These are phyloP conservation scores for Anabas testudineus DNA, from an alignment of 2,797 vertebrate genomes.

Conservation along the genomic window DNA sequence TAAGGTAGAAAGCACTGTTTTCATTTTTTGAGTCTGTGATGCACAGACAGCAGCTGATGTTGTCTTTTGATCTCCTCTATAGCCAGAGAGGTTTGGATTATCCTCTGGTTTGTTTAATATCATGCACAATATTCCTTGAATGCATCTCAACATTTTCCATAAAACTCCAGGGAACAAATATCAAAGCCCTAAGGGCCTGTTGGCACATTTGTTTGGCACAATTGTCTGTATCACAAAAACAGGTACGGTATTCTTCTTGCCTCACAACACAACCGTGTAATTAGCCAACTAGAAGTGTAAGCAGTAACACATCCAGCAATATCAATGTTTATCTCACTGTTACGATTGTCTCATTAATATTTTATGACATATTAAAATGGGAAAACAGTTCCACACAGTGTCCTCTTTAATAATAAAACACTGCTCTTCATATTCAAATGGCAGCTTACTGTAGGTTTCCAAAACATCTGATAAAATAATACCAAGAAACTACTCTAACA, in stretches of 20 bases:
- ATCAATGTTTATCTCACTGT: background rate
- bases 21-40: background rate
- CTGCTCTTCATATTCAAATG: background rate
- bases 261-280: background rate
- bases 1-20: constrained; percentile 16
- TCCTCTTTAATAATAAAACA: constrained; percentile 17
- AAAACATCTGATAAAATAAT: constrained; percentile 4
- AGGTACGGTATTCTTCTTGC: background rate
- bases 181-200: background rate
- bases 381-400: background rate
- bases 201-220: background rate
- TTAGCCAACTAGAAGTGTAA: background rate
- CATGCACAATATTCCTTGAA: background rate
- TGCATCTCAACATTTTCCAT: background rate
- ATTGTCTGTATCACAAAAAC: background rate
- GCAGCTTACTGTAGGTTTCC: background rate
- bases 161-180: background rate
- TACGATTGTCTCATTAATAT: constrained; percentile 24
- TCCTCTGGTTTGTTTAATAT: background rate
- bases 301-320: background rate
- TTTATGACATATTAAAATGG: constrained; percentile 26
- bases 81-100: background rate
- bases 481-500: background rate
- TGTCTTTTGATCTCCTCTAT: constrained; percentile 3
- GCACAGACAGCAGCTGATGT: constrained; percentile 18